Evolutionary conservation across 1,140 invertebrate species (phyloP).

Genomic region (Drosophila melanica): DNA sequence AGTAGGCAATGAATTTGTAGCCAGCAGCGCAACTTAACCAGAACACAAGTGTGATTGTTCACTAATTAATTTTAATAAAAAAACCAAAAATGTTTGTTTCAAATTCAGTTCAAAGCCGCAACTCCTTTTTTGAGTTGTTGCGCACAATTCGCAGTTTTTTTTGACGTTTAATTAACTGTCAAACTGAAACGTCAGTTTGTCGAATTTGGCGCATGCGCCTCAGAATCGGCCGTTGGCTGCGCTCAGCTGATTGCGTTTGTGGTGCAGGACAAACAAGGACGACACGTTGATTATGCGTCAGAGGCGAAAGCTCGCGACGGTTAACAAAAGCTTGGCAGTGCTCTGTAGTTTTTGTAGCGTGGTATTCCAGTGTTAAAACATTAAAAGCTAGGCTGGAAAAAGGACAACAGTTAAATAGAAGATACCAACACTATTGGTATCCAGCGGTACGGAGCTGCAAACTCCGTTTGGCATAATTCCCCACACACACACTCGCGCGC

Average conservation of each 20-base stretch:
- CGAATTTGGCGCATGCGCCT: slow-evolving; percentile 38
- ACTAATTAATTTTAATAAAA: too few relatives aligned
- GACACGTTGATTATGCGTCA: slow-evolving; percentile 25
- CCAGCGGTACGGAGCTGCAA: slow-evolving; percentile 60
- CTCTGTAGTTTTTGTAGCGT: slow-evolving; percentile 25
- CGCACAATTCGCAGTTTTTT: slow-evolving; percentile 7
- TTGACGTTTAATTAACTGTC: slow-evolving; percentile 22
- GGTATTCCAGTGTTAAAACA: slow-evolving; percentile 76
- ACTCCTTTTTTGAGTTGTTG: slow-evolving; percentile 1
- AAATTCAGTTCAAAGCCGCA: slow-evolving; percentile 24
- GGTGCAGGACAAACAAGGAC: slow-evolving; percentile 45
- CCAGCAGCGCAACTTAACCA: background rate
- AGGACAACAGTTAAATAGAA: slow-evolving; percentile 72
- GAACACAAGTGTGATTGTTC: too few relatives aligned
- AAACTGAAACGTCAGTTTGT: slow-evolving; percentile 12
- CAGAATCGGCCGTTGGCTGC: background rate
- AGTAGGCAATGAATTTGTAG: background rate
- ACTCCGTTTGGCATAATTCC: slow-evolving; percentile 74
- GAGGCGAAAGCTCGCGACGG: slow-evolving; percentile 31
- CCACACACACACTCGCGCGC: slow-evolving; percentile 41
- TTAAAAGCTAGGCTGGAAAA: slow-evolving; percentile 75
- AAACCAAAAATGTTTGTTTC: too few relatives aligned
- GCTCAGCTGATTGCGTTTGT: slow-evolving; percentile 49
- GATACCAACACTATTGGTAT: slow-evolving; percentile 81
- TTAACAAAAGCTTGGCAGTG: slow-evolving; percentile 48